Percentiles rank a stretch among this genome's conserved stretches.
These are phyloP conservation scores for Lanistes nyassanus DNA, from an alignment of 1,140 invertebrate species.

Conservation along the genomic window DNA sequence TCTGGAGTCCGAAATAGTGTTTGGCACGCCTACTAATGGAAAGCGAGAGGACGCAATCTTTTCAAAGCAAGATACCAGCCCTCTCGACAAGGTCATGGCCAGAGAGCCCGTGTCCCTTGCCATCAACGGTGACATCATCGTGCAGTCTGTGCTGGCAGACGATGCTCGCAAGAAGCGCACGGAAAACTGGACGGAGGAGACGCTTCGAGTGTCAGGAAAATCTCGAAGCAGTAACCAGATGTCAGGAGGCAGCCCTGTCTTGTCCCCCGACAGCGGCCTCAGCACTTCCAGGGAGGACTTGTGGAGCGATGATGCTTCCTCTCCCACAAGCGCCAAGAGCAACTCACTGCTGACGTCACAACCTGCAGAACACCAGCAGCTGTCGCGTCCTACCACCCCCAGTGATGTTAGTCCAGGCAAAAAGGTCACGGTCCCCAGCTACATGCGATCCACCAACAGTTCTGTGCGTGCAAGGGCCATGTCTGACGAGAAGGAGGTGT, in stretches of 20 bases:
- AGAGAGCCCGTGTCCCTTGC: neutral
- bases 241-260: conserved; percentile 40
- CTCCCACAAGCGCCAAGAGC: conserved; percentile 28
- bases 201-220: conserved; percentile 31
- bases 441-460: conserved; percentile 40
- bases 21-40: conserved; percentile 37
- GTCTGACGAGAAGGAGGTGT: conserved; percentile 3
- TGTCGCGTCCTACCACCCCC: conserved; percentile 27
- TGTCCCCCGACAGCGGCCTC: conserved; percentile 55
- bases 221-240: conserved; percentile 36
- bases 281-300: conserved; percentile 51
- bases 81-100: neutral
- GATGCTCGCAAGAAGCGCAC: conserved; percentile 55
- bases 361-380: neutral
- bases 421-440: conserved; percentile 46
- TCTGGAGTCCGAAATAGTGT: conserved; percentile 52
- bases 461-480: neutral
- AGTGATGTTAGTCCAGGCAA: conserved; percentile 23
- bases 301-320: conserved; percentile 44
- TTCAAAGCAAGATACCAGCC: conserved; percentile 5
- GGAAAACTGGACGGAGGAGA: conserved; percentile 58
- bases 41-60: conserved; percentile 35
- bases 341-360: conserved; percentile 19
- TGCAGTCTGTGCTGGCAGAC: conserved; percentile 44
- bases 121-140: conserved; percentile 12